Base-by-base conservation (phyloP, 2,113 vertebrate genomes). In the Jaculus jaculus region DNA sequence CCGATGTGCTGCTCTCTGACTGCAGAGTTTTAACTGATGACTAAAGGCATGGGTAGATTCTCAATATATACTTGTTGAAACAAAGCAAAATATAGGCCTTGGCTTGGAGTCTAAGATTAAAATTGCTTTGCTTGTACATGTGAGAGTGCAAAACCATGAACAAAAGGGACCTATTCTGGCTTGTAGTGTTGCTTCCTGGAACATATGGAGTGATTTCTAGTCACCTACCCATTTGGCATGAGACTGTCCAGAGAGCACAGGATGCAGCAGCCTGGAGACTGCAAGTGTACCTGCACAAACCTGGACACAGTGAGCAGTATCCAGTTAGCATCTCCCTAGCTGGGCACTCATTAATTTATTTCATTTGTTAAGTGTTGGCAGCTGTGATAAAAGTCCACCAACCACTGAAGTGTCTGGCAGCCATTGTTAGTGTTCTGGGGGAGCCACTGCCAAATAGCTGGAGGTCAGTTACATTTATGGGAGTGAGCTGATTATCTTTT, bases 41-140 rank as follows among this genome's bases (percentile, higher is more conserved):
- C n/a, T 87, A n/a, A 30, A 16, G 13, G 39, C 28, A 72, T 23
- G 10, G 65, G 37, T 12, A 65, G n/a, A 74, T n/a, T 30, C 34
- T 47, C 34, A 81, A 37, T 26, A 61, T 73, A n/a, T 60, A 80
- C 32, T 66, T 83, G 34, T 26, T 51, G 51, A 83, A 78, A 63
- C 23, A 47, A 30, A 87, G 34, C 34, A 87, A 79, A 58, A 71
- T 11, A 75, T 5, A 47, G 42, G 51, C 24, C 32, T 72, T 74
- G 78, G 3, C 42, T 87, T 71, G 90, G 72, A 74, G 60, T 54
- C 18, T 51, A 47, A 71, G 58, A 32, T 17, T 24, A 54, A 90
- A 32, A 61, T 3, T 34, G 17, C 26, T 75, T 4, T 34, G 39
- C 47, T 9, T 9, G 16, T 16, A 39, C 13, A 1, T 0, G 0